Evolutionary conservation across 1,140 invertebrate species (phyloP), one percentile per base, ranked within the genome.

Genomic region (Drosophila navojoa): DNA sequence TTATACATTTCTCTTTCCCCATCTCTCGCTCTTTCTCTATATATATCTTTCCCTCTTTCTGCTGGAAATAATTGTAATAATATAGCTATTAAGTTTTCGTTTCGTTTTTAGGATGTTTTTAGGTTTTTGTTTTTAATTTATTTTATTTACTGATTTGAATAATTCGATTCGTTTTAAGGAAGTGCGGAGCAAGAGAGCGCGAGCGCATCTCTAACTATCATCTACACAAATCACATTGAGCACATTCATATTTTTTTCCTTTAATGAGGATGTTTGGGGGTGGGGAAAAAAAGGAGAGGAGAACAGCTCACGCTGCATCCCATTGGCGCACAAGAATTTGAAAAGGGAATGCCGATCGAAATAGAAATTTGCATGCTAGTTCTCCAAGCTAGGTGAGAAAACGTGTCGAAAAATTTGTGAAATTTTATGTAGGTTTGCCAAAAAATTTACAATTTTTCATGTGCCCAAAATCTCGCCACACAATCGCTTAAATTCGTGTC

Each of bases 371-470:
- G 15, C 25, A n/a, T 42, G 22, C 1, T 15, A 16, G 19, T 52
- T 50, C 32, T 32, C 35, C 10, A 11, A 38, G 35, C 2, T 11
- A 11, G 1, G 0, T 35, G 32, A 10, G 32, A 13, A 45, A 25
- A 47, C 4, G 19, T 38, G 6, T 42, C 40, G 71, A 70, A 58
- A 78, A 76, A 81, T 76, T 76, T 76, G 67, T 52, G 42, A 68
- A 75, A 67, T 68, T 85, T 67, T 70, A 74, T 77, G n/a, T 16
- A 73, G 50, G 3, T 50, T 22, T 32, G 74, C 75, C 75, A 73
- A 77, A 38, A 77, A 77, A 77, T 74, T 60, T 75, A 77, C 76
- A 77, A 75, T 77, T 52, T 40, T 35, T 73, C 64, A 73, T 55
- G 49, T 61, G 66, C 52, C 64, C 64, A 55, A 69, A 35, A 73